Conservation (phyloP, 2,797 vertebrate species). For the Sarcoramphus papa region DNA sequence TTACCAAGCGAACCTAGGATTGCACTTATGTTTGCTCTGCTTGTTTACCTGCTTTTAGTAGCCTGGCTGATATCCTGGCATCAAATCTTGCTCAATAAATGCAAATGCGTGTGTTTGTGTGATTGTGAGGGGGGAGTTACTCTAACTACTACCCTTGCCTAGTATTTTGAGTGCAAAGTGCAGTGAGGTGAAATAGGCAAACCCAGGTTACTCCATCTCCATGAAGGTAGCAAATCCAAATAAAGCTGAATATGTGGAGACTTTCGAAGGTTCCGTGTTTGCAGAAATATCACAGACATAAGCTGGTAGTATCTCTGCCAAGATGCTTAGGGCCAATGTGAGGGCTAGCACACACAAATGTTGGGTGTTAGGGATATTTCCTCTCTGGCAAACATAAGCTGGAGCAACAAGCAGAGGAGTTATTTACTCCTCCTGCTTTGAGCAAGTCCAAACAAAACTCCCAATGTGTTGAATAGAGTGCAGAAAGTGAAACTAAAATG, state of each 20-base stretch:
- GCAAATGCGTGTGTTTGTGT: background rate
- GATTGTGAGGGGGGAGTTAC: background rate
- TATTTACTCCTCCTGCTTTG: background rate
- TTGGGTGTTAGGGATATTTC: background rate
- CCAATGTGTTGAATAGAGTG: background rate
- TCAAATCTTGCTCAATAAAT: background rate
- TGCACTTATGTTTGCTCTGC: background rate
- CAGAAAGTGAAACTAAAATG: background rate
- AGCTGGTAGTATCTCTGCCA: background rate
- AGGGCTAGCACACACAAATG: background rate
- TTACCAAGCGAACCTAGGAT: background rate
- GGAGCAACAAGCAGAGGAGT: background rate
- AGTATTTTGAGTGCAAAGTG: background rate
- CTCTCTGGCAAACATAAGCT: background rate
- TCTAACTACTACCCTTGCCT: background rate
- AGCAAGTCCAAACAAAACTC: slow-evolving; percentile 30
- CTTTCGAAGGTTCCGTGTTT: background rate
- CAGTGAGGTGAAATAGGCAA: background rate
- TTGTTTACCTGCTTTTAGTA: background rate
- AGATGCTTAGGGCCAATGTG: background rate
- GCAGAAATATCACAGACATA: background rate
- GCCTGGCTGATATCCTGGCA: background rate
- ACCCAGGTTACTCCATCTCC: background rate
- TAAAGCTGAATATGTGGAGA: background rate
- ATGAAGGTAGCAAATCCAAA: background rate